A percentile compares a stretch with the other conserved stretches of the same genome.
These are phyloP conservation scores for Osmoderma eremita DNA, from an alignment of 2,888 invertebrate species.

Conservation along the genomic window DNA sequence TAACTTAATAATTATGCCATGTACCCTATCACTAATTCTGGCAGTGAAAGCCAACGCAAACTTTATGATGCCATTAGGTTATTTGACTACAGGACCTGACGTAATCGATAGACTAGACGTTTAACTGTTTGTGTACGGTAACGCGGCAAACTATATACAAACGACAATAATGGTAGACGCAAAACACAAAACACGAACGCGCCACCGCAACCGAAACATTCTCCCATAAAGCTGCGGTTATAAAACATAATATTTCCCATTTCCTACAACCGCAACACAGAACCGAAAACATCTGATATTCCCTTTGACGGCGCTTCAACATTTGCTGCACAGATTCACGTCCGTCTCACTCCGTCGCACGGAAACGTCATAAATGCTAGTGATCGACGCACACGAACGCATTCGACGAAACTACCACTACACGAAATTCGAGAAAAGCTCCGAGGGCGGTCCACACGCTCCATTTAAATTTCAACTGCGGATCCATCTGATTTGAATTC, in stretches of 20 bases:
- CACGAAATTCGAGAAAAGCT: slow-evolving; percentile 39
- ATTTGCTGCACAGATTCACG: slow-evolving; percentile 36
- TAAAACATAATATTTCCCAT: slow-evolving; percentile 47
- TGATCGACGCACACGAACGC: neutral
- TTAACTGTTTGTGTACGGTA: neutral
- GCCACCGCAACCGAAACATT: slow-evolving; percentile 43
- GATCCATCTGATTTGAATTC: slow-evolving; percentile 44
- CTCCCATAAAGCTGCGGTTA: slow-evolving; percentile 46
- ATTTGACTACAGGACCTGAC: no score
- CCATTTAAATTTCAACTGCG: slow-evolving; percentile 49
- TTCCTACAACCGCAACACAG: slow-evolving; percentile 47
- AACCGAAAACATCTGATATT: slow-evolving; percentile 50
- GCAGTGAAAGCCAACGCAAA: no score
- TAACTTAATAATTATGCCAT: no score
- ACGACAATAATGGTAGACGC: slow-evolving; percentile 28
- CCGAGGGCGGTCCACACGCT: slow-evolving; percentile 51
- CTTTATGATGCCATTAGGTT: no score
- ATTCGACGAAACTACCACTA: neutral
- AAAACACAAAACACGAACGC: slow-evolving; percentile 28
- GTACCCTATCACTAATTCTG: no score
- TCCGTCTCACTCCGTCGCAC: slow-evolving; percentile 25
- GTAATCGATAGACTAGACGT: neutral
- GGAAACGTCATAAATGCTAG: slow-evolving; percentile 16
- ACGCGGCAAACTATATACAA: slow-evolving; percentile 25
- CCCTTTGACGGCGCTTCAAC: slow-evolving; percentile 39